Base-by-base conservation (phyloP, 2,888 invertebrate genomes). In the Drosophila macrothrix region DNA sequence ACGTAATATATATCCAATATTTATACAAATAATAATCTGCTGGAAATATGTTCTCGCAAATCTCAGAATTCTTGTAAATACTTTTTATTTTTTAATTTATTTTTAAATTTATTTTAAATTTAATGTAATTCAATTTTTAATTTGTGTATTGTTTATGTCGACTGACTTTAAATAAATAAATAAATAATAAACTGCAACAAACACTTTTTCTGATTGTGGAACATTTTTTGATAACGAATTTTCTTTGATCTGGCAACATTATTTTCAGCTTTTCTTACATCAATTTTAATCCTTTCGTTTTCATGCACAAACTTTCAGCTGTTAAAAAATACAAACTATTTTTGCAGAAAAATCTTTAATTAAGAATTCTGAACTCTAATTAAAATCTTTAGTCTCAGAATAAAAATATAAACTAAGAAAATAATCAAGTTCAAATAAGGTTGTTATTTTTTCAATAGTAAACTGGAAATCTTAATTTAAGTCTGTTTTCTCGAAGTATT, bases 361-460 rank as follows among this genome's bases (percentile, higher is more conserved):
- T 2, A n/a, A 9, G n/a, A 41, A 4, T 3, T 43, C 3, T 14
- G 12, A 43, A 14, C 22, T 14, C 6, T 1, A 22, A 43, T n/a
- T 7, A 1, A 43, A 43, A 12, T 22, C 1, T 22, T 1, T 14
- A 43, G 14, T 3, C 22, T 22, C 6, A 6, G 22, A 22, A 43
- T 22, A 10, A 1, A 10, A n/a, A n/a, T 41, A n/a, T 1, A n/a
- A 41, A n/a, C n/a, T 5, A 10, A n/a, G 41, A 41, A 0, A 41
- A n/a, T 1, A 41, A 41, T 41, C 5, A 10, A 7, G 22, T 22
- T 3, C 0, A 22, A 43, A 10, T 1, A n/a, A 0, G 2, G 2
- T 4, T 10, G 3, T 43, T 22, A 1, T 0, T 14, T 43, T 43
- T 22, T 43, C 6, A 43, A 3, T 22, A 43, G 14, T 22, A 14